Evolutionary conservation across 2,113 vertebrate species (phyloP).

Genomic region (Pica pica): DNA sequence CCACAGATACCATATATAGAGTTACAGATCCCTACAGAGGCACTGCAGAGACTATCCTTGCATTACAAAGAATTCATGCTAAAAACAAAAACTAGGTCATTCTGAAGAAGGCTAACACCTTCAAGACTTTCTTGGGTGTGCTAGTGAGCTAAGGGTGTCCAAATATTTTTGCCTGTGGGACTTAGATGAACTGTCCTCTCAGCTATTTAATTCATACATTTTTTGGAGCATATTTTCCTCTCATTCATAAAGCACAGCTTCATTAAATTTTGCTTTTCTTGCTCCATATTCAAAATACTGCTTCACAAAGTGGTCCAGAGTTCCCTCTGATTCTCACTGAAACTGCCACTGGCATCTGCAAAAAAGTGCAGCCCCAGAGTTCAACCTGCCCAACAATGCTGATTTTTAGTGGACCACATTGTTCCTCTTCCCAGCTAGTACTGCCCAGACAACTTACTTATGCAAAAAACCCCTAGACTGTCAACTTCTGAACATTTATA

Average conservation of each 20-base stretch:
- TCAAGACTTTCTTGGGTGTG: background rate
- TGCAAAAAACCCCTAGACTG: background rate
- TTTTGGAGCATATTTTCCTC: background rate
- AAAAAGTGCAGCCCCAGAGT: background rate
- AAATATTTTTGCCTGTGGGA: background rate
- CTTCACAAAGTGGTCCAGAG: background rate
- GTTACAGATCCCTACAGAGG: background rate
- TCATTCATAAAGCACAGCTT: background rate
- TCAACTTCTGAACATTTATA: background rate
- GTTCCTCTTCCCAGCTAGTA: background rate
- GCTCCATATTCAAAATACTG: background rate
- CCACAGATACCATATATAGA: background rate
- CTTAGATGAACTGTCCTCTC: background rate
- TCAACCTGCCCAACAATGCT: background rate
- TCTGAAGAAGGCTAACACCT: background rate
- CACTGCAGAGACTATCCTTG: background rate
- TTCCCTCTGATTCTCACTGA: background rate
- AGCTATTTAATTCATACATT: background rate
- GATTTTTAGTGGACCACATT: background rate
- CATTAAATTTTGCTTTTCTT: background rate
- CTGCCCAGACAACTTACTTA: background rate
- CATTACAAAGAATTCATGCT: background rate
- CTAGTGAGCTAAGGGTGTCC: background rate
- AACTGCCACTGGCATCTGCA: background rate
- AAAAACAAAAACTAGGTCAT: background rate